Evolutionary conservation across 2,113 vertebrate genomes (phyloP).

Genomic region (Salvator merianae): DNA sequence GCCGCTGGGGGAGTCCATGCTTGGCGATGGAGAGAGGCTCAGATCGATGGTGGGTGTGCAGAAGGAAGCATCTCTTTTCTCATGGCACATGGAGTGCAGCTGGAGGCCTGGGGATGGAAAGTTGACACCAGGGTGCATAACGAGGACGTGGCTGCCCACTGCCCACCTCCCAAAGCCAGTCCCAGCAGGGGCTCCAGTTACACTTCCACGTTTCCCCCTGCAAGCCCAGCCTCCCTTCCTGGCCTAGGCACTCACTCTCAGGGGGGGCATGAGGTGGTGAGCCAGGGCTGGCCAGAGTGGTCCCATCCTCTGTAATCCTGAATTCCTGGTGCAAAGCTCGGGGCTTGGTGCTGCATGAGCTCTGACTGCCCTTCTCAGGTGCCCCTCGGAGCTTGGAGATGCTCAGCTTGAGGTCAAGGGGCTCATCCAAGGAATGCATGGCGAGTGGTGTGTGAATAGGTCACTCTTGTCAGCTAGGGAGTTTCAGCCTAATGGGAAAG

Average conservation of each 20-base stretch:
- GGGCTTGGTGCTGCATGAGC: constrained; percentile 55
- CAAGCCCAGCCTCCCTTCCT: neutral
- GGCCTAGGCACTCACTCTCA: constrained; percentile 70
- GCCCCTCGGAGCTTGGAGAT: constrained; percentile 81
- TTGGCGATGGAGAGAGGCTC: constrained; percentile 85
- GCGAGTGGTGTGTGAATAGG: constrained; percentile 22
- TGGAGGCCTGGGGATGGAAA: constrained; percentile 64
- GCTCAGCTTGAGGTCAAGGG: constrained; percentile 93
- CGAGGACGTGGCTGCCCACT: neutral
- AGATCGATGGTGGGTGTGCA: constrained; percentile 87
- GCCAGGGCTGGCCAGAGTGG: constrained; percentile 75
- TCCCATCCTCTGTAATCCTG: constrained; percentile 78
- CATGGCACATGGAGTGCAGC: constrained; percentile 72
- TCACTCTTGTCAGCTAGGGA: neutral
- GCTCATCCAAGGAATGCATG: constrained; percentile 97
- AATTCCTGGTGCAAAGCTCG: constrained; percentile 75
- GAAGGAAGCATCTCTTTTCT: constrained; percentile 80
- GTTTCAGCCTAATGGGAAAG: neutral
- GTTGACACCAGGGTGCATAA: neutral
- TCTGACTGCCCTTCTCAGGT: constrained; percentile 74
- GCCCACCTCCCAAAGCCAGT: neutral
- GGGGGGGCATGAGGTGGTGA: constrained; percentile 78
- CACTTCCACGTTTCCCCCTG: neutral
- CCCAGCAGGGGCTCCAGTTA: neutral
- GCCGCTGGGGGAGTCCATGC: constrained; percentile 66